phyloP scores from a whole-genome alignment of 2,888 invertebrate species.

The Molorchus minor region DNA sequence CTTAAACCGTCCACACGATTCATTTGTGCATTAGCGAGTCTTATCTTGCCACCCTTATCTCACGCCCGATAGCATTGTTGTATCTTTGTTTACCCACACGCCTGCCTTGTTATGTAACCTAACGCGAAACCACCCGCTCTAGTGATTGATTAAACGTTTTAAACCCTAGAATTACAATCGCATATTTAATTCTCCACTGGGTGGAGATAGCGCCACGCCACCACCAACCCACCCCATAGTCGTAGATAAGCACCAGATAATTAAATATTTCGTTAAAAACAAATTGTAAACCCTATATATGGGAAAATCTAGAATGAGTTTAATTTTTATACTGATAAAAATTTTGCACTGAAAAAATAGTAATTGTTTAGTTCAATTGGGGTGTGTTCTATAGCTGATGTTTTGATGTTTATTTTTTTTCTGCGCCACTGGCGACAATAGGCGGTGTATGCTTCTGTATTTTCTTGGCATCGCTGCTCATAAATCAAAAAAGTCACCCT shows the following conservation, averaged over 20 bases:
- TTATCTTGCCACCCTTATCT: conserved; percentile 25
- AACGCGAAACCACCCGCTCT: conserved; percentile 38
- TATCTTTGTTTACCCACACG: conserved; percentile 20
- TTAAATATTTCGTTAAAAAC: too few relatives aligned
- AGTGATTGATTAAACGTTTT: conserved; percentile 62
- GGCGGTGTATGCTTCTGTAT: conserved; percentile 51
- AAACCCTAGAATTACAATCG: conserved; percentile 61
- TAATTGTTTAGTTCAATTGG: too few relatives aligned
- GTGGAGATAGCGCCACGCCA: conserved; percentile 47
- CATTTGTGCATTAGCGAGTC: conserved; percentile 3
- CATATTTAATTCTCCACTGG: conserved; percentile 60
- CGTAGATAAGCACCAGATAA: not conserved
- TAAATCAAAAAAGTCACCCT: conserved; percentile 63
- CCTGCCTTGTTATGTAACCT: conserved; percentile 28
- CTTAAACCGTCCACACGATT: not conserved
- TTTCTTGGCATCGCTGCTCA: conserved; percentile 57
- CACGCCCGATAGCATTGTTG: conserved; percentile 19
- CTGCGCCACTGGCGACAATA: conserved; percentile 22
- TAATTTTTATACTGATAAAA: too few relatives aligned
- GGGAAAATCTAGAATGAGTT: too few relatives aligned
- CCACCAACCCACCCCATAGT: conserved; percentile 16
- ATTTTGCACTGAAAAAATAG: too few relatives aligned
- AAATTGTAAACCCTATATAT: too few relatives aligned
- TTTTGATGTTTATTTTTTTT: too few relatives aligned
- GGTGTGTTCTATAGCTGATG: too few relatives aligned